Evolutionary conservation across 2,797 vertebrate genomes (phyloP).

Genomic region (Holocentrus rufus): DNA sequence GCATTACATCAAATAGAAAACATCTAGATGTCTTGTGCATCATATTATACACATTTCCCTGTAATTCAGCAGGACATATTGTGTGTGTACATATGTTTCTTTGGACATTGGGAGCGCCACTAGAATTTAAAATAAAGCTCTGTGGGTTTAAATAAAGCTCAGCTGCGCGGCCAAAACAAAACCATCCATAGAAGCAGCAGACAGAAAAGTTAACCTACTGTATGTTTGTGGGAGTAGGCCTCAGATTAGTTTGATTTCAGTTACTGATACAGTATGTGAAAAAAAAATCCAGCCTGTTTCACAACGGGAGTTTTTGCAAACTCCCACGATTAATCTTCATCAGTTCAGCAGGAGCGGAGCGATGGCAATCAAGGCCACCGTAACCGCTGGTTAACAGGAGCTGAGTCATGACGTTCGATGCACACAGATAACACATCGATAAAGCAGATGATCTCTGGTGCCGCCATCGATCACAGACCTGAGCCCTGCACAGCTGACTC

Average conservation of each 20-base stretch:
- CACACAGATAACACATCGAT: conserved; percentile 13
- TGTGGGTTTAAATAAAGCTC: too few relatives aligned
- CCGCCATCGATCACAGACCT: not conserved
- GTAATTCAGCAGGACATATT: too few relatives aligned
- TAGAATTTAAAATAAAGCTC: too few relatives aligned
- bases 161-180: too few relatives aligned
- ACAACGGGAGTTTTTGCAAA: conserved; percentile 37
- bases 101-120: too few relatives aligned
- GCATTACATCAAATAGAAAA: too few relatives aligned
- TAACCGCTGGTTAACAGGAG: not conserved
- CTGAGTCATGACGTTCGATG: conserved; percentile 27
- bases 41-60: too few relatives aligned
- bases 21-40: too few relatives aligned
- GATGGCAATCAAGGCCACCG: not conserved
- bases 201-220: too few relatives aligned
- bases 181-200: too few relatives aligned
- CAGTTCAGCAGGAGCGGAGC: not conserved
- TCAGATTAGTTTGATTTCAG: not conserved
- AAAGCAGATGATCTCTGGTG: conserved; percentile 12
- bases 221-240: too few relatives aligned
- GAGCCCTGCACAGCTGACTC: conserved; percentile 16
- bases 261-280: not conserved
- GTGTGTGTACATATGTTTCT: too few relatives aligned
- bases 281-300: not conserved
- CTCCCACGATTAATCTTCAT: not conserved